Evolutionary conservation across 2,888 invertebrate genomes (phyloP).

Genomic region (Danaus chrysippus): DNA sequence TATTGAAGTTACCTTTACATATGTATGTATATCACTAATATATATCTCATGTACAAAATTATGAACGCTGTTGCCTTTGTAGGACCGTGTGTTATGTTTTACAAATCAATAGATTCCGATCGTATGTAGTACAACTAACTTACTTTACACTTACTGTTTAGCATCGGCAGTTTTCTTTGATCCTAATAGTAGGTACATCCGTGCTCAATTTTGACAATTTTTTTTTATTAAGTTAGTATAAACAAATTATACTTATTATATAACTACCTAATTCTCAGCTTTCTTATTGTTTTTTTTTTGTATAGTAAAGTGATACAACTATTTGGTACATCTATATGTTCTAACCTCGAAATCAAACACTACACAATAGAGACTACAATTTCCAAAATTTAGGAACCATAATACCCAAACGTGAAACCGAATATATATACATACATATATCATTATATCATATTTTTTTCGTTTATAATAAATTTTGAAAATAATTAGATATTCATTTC

Average conservation of each 20-base stretch:
- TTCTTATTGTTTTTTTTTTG: constrained; percentile 67
- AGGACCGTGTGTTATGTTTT: constrained; percentile 36
- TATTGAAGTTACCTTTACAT: constrained; percentile 63
- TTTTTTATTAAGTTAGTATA: constrained; percentile 58
- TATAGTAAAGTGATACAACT: constrained; percentile 78
- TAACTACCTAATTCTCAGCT: constrained; percentile 71
- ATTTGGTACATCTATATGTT: constrained; percentile 77
- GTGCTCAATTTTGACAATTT: constrained; percentile 69
- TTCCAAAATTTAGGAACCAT: constrained; percentile 80
- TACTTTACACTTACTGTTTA: constrained; percentile 57
- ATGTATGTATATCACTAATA: constrained; percentile 49
- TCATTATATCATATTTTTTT: constrained; percentile 42
- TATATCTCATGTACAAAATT: constrained; percentile 61
- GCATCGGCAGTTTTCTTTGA: constrained; percentile 72
- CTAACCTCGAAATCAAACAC: constrained; percentile 68
- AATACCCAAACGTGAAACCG: constrained; percentile 78
- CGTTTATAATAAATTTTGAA: constrained; percentile 74
- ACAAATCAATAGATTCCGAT: constrained; percentile 33
- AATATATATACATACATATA: constrained; percentile 66
- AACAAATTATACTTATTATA: constrained; percentile 70
- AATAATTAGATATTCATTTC: constrained; percentile 72
- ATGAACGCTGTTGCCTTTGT: constrained; percentile 45
- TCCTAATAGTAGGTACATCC: constrained; percentile 69
- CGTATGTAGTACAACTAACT: constrained; percentile 53
- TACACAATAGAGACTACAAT: constrained; percentile 78